These are phyloP conservation scores for Porites cylindrica DNA, from an alignment of 92 coral and sea anemone genomes.

Conservation along the genomic window DNA sequence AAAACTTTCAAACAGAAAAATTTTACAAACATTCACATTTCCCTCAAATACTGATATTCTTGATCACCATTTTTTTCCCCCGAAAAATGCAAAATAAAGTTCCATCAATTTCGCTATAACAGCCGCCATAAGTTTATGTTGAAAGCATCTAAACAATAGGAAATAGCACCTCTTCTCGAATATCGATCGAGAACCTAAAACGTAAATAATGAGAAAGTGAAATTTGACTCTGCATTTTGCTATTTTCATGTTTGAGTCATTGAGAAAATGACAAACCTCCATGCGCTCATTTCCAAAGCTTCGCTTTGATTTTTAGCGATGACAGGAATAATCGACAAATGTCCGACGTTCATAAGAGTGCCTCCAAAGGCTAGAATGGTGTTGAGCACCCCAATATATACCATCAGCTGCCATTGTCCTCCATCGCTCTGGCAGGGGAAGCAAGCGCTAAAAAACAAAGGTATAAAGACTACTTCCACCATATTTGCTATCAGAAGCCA, in stretches of 20 bases:
- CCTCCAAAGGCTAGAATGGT: not conserved
- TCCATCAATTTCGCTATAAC: too few species aligned
- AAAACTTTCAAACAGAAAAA: too few species aligned
- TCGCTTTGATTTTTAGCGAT: constrained; percentile 2
- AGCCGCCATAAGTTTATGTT: too few species aligned
- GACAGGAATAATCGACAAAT: not conserved
- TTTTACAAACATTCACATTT: too few species aligned
- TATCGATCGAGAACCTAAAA: not conserved
- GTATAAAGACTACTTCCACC: not conserved
- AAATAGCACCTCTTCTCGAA: too few species aligned
- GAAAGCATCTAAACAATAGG: too few species aligned
- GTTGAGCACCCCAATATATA: not conserved
- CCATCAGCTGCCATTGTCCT: not conserved
- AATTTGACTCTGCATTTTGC: too few species aligned
- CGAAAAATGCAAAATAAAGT: too few species aligned
- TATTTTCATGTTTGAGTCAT: not conserved
- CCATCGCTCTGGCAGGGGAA: not conserved
- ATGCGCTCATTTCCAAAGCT: not conserved
- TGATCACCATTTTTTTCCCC: too few species aligned
- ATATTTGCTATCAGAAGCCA: not conserved
- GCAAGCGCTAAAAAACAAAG: not conserved
- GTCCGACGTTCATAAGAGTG: not conserved
- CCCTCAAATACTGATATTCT: too few species aligned
- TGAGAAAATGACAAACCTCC: not conserved
- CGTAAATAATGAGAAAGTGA: not conserved